These are phyloP conservation scores for Dasypolia templi DNA, from an alignment of 2,888 invertebrate species.

Conservation along the genomic window DNA sequence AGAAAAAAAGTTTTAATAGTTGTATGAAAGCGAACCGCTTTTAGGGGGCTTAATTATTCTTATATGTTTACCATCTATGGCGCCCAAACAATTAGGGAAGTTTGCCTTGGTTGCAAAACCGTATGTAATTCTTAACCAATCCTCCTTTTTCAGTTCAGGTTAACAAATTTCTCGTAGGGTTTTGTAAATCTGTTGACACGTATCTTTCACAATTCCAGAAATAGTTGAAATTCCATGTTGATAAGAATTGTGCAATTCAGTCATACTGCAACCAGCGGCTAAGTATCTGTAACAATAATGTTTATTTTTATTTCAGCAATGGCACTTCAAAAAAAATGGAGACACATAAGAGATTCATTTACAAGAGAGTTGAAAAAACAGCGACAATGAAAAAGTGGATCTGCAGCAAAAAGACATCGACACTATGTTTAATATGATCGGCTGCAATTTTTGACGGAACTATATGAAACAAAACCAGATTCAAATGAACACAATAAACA, in stretches of 20 bases:
- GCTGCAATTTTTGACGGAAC: slow-evolving; percentile 19
- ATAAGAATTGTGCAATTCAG: slow-evolving; percentile 47
- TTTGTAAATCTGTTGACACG: slow-evolving; percentile 41
- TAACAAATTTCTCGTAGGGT: slow-evolving; percentile 29
- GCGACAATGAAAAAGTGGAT: slow-evolving; percentile 42
- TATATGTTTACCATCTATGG: slow-evolving; percentile 44
- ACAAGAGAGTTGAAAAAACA: slow-evolving; percentile 34
- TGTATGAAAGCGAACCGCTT: slow-evolving; percentile 45
- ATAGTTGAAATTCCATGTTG: slow-evolving; percentile 46
- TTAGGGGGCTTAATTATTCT: slow-evolving; percentile 48
- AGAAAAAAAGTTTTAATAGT: slow-evolving; percentile 36
- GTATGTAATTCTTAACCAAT: slow-evolving; percentile 40
- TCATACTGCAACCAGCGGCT: slow-evolving; percentile 46
- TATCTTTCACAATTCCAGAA: slow-evolving; percentile 46
- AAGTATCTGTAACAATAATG: slow-evolving; percentile 34
- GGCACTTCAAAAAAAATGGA: slow-evolving; percentile 44
- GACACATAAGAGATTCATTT: slow-evolving; percentile 38
- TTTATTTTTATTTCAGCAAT: slow-evolving; percentile 38
- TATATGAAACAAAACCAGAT: slow-evolving; percentile 28
- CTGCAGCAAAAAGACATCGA: slow-evolving; percentile 35
- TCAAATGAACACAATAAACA: slow-evolving; percentile 34
- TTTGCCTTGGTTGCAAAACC: slow-evolving; percentile 45
- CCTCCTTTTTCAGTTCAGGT: slow-evolving; percentile 37
- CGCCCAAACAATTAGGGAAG: slow-evolving; percentile 45
- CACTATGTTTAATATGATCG: no score